Conservation (phyloP, 1,140 invertebrate genomes). For the Pteromalus puparum region DNA sequence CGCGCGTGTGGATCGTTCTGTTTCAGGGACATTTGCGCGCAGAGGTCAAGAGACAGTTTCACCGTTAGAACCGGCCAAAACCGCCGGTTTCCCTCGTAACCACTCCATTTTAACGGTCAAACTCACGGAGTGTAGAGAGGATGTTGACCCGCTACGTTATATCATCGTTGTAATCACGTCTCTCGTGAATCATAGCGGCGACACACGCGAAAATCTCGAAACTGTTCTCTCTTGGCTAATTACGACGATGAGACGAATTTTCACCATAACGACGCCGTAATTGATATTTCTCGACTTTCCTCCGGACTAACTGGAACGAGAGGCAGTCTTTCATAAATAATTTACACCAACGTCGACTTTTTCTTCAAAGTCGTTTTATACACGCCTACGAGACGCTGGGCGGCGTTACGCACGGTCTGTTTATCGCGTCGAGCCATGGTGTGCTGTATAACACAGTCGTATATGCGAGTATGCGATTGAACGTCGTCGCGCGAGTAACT, state of each 20-base stretch:
- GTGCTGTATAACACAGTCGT: neutral
- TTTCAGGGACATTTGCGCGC: neutral
- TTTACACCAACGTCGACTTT: neutral
- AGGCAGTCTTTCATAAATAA: neutral
- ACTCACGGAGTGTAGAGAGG: neutral
- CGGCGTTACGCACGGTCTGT: constrained; percentile 22
- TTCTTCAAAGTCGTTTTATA: neutral
- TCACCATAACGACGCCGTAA: neutral
- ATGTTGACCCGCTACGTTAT: constrained; percentile 18
- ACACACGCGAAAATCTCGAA: neutral
- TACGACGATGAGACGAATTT: neutral
- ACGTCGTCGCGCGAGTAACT: no score
- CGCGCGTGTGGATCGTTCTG: neutral
- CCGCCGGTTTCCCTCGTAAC: neutral
- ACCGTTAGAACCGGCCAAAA: neutral
- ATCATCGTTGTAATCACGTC: neutral
- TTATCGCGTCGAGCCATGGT: constrained; percentile 10
- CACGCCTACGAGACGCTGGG: neutral
- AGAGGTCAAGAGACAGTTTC: neutral
- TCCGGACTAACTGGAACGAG: neutral
- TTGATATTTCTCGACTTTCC: neutral
- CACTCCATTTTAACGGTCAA: constrained; percentile 38
- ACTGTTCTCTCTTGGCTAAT: neutral
- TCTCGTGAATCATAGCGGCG: neutral
- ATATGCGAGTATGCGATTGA: neutral